Evolutionary conservation across 1,140 invertebrate genomes (phyloP).

Genomic region (Ceratoteleas bidentatus): DNA sequence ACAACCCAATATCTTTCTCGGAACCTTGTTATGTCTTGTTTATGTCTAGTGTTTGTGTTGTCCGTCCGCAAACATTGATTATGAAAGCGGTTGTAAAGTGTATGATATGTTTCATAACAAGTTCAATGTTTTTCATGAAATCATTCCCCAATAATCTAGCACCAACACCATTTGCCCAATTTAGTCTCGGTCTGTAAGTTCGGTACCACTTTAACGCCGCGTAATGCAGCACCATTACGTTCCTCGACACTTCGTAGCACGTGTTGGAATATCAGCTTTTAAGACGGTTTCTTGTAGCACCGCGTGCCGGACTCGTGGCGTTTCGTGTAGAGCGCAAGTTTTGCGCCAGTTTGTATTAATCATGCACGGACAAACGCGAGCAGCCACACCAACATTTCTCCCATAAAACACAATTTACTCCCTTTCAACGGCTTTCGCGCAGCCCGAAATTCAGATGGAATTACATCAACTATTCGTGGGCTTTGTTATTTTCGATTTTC

Average conservation of each 20-base stretch:
- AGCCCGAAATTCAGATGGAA: conserved; percentile 14
- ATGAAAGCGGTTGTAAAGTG: too few relatives aligned
- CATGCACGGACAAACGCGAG: conserved; percentile 64
- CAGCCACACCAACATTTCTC: conserved; percentile 17
- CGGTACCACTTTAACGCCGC: not conserved
- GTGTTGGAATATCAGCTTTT: conserved; percentile 68
- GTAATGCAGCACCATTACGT: conserved; percentile 14
- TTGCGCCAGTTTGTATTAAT: conserved; percentile 69
- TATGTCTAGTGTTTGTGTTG: too few relatives aligned
- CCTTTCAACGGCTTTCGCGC: not conserved
- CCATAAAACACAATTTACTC: conserved; percentile 37
- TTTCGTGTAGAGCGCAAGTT: conserved; percentile 72
- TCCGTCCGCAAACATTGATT: too few relatives aligned
- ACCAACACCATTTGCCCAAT: too few relatives aligned
- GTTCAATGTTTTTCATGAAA: too few relatives aligned
- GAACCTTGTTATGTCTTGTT: too few relatives aligned
- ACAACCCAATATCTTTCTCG: too few relatives aligned
- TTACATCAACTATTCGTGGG: conserved; percentile 14
- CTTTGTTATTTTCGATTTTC: conserved; percentile 28
- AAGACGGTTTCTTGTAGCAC: conserved; percentile 70
- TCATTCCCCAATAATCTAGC: too few relatives aligned
- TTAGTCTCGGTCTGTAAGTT: too few relatives aligned
- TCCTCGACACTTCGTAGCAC: conserved; percentile 42
- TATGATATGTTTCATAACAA: too few relatives aligned
- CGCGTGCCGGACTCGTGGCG: conserved; percentile 48